Conservation (phyloP, 2,797 vertebrate species). For the Sitta carolinensis region DNA sequence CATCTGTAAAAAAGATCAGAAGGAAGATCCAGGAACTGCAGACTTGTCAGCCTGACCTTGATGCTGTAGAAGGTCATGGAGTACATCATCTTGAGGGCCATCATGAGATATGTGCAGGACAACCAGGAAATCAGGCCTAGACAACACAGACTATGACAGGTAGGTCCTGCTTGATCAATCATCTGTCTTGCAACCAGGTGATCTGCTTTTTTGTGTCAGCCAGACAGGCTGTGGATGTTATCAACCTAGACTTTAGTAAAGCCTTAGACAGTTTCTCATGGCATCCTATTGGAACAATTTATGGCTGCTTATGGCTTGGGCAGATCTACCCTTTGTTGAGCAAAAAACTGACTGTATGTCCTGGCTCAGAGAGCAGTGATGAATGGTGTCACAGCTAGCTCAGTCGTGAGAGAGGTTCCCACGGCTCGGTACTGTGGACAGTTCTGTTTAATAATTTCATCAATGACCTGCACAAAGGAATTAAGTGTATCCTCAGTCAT, state of each 20-base stretch:
- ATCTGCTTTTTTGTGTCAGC: neutral
- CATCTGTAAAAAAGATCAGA: neutral
- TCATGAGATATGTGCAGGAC: neutral
- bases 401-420: neutral
- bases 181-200: neutral
- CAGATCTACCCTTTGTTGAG: neutral
- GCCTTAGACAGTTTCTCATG: neutral
- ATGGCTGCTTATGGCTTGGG: neutral
- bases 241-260: neutral
- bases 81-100: neutral
- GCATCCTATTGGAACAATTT: neutral
- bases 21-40: neutral
- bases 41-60: neutral
- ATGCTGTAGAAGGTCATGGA: neutral
- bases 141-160: neutral
- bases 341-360: neutral
- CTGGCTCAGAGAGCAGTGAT: too few species aligned
- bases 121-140: neutral
- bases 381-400: neutral
- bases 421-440: accelerated
- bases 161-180: neutral
- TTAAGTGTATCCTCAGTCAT: neutral
- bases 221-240: neutral
- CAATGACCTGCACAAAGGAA: neutral
- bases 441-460: neutral